Evolutionary conservation across 2,888 invertebrate genomes (phyloP).

Genomic region (Chloroclysta siterata): DNA sequence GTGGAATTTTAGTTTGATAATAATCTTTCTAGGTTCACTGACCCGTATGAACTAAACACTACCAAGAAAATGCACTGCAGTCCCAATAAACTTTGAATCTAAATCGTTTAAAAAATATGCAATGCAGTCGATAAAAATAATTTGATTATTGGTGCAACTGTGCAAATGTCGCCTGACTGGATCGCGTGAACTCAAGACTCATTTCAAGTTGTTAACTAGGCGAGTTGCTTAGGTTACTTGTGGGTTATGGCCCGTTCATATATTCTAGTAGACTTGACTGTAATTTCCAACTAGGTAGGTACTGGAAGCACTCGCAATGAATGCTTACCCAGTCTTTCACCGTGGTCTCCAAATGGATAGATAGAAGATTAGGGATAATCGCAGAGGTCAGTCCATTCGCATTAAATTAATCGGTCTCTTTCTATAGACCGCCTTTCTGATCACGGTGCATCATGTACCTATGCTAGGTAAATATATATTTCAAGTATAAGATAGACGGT

Average conservation of each 20-base stretch:
- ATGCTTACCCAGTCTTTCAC: neutral
- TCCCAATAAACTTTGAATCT: slow-evolving; percentile 8
- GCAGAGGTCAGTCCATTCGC: neutral
- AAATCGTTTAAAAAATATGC: slow-evolving; percentile 18
- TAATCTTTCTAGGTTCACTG: neutral
- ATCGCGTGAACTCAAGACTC: slow-evolving; percentile 45
- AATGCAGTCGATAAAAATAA: slow-evolving; percentile 30
- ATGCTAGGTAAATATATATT: too few relatives aligned
- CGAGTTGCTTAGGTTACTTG: slow-evolving; percentile 45
- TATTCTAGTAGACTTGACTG: slow-evolving; percentile 38
- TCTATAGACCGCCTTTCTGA: neutral
- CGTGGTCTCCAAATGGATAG: neutral
- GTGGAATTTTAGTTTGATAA: neutral
- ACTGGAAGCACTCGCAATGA: neutral
- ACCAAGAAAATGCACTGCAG: slow-evolving; percentile 13
- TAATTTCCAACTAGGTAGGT: neutral
- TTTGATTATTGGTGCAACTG: slow-evolving; percentile 27
- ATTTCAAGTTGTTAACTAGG: slow-evolving; percentile 54
- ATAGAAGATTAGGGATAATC: neutral
- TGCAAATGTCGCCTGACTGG: slow-evolving; percentile 38
- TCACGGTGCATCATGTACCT: neutral
- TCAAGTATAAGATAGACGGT: too few relatives aligned
- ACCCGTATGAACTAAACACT: slow-evolving; percentile 2
- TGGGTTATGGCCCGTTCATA: slow-evolving; percentile 44
- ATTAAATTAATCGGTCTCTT: neutral